Percentiles rank a stretch among this genome's conserved stretches.
Conservation (phyloP, 2,113 vertebrate species). For the Myotis lucifugus region DNA sequence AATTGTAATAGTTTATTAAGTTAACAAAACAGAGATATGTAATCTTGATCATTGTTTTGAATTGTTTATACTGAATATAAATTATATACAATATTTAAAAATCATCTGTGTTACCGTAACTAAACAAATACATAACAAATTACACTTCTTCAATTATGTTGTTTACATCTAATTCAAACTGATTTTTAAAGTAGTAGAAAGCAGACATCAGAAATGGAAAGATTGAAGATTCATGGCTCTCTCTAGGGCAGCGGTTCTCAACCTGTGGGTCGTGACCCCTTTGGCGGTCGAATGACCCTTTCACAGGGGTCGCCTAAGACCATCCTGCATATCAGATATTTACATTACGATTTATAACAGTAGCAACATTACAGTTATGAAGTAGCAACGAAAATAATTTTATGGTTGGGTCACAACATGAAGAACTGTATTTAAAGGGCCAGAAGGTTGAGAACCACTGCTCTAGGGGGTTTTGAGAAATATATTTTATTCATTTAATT, state of each 20-base stretch:
- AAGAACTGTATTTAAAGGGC: too few relatives aligned
- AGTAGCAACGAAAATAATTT: too few relatives aligned
- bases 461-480: constrained; percentile 50
- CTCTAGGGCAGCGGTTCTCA: not conserved
- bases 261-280: too few relatives aligned
- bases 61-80: not conserved
- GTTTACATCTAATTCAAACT: constrained; percentile 55
- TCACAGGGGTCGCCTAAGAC: too few relatives aligned
- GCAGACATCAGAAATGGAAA: not conserved
- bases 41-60: constrained; percentile 48
- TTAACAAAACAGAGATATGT: constrained; percentile 11
- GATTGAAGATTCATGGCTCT: not conserved
- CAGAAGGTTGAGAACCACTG: too few relatives aligned
- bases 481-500: not conserved
- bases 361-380: too few relatives aligned
- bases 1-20: constrained; percentile 32
- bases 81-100: constrained; percentile 29
- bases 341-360: too few relatives aligned
- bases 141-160: constrained; percentile 47
- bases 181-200: constrained; percentile 18
- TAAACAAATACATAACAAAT: constrained; percentile 54
- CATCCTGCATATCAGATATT: too few relatives aligned
- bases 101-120: constrained; percentile 39
- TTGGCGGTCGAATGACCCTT: too few relatives aligned
- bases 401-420: too few relatives aligned